Percentiles rank a stretch among this genome's conserved stretches.
phyloP scores from a whole-genome alignment of 2,888 invertebrate genomes.

The Eupithecia pulchellata region DNA sequence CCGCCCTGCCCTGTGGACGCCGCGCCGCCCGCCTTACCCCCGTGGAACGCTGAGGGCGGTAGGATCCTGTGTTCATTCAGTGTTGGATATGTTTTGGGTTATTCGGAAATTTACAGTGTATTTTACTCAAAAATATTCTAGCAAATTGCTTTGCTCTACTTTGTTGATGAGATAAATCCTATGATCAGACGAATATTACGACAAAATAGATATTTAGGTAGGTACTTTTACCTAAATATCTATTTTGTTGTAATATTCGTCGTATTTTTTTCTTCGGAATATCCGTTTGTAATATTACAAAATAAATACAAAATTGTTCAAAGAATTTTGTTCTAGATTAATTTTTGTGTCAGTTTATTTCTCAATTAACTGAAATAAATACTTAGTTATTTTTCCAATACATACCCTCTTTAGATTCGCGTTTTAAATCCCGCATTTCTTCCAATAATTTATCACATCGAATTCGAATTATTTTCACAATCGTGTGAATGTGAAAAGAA shows the following conservation, averaged over 20 bases:
- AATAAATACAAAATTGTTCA: neutral
- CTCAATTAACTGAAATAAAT: neutral
- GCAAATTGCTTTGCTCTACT: neutral
- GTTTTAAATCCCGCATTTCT: neutral
- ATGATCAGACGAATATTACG: neutral
- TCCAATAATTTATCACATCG: neutral
- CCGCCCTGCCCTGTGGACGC: slow-evolving; percentile 28
- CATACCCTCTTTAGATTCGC: neutral
- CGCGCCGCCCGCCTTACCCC: slow-evolving; percentile 4
- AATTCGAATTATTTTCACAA: no score
- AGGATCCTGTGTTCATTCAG: slow-evolving; percentile 7
- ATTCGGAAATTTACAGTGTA: neutral
- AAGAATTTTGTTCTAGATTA: no score
- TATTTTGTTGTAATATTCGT: neutral
- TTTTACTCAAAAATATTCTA: neutral
- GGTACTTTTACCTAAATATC: neutral
- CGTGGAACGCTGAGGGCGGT: neutral
- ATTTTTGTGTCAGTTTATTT: neutral
- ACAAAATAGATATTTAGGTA: neutral
- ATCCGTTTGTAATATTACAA: neutral
- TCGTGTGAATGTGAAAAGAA: no score
- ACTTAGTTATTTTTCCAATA: neutral
- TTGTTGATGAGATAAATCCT: neutral
- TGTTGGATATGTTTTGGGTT: neutral
- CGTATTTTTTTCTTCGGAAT: no score